Conservation (phyloP, 2,113 vertebrate species). For the Physeter macrocephalus region DNA sequence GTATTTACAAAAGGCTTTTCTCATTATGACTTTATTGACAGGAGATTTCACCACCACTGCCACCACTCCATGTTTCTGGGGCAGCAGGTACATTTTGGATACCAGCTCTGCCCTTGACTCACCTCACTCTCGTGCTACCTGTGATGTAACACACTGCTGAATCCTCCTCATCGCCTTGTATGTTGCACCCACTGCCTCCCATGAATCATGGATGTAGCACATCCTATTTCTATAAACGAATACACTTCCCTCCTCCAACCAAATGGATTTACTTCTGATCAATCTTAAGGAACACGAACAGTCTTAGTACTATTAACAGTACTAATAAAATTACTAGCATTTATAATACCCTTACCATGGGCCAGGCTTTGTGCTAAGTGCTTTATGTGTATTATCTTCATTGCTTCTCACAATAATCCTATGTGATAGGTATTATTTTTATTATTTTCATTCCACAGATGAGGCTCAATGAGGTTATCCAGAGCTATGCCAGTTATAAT, state of each 20-base stretch:
- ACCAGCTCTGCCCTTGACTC: neutral
- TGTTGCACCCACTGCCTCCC: neutral
- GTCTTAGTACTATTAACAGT: neutral
- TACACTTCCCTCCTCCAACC: neutral
- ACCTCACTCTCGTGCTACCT: neutral
- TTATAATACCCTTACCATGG: neutral
- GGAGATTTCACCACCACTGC: neutral
- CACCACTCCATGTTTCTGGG: neutral
- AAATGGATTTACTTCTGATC: neutral
- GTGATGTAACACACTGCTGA: neutral
- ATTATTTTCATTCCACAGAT: neutral
- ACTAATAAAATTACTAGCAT: neutral
- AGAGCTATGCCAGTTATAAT: neutral
- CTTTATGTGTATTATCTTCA: neutral
- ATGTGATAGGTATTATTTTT: neutral
- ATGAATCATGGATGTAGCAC: neutral
- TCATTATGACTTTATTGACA: neutral
- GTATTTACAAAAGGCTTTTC: neutral
- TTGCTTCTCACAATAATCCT: neutral
- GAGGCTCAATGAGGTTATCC: neutral
- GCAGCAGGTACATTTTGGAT: neutral
- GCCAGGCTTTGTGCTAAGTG: neutral
- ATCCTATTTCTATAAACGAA: neutral
- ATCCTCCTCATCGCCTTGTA: neutral
- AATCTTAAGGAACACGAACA: neutral